Evolutionary conservation across 2,888 invertebrate genomes (phyloP).

Genomic region (Tanaodytes sp.): DNA sequence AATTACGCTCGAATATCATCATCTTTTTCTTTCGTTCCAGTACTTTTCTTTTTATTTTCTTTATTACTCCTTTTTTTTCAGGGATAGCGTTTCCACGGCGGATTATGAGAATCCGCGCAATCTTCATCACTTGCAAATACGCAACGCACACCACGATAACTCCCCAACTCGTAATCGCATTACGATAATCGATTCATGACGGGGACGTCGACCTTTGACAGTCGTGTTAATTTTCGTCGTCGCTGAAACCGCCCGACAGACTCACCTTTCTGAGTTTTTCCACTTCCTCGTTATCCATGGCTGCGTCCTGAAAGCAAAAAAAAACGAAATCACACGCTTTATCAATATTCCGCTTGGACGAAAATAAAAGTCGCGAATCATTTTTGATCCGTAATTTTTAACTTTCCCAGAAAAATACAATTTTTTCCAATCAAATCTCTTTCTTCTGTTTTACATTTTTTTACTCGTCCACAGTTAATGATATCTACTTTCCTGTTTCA

Average conservation of each 20-base stretch:
- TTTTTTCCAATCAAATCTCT: too few species aligned
- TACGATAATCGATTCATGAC: constrained; percentile 49
- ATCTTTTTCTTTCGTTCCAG: constrained; percentile 22
- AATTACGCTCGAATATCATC: constrained; percentile 43
- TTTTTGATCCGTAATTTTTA: too few species aligned
- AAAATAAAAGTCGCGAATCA: too few species aligned
- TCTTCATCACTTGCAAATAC: constrained; percentile 36
- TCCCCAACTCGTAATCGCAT: constrained; percentile 35
- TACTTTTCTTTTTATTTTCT: too few species aligned
- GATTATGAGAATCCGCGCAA: constrained; percentile 47
- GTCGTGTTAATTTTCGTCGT: constrained; percentile 18
- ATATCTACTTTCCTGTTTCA: too few species aligned
- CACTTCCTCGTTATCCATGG: constrained; percentile 43
- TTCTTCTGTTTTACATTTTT: too few species aligned
- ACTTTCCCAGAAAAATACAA: too few species aligned
- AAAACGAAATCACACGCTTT: too few species aligned
- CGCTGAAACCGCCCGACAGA: constrained; percentile 18
- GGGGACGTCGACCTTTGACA: constrained; percentile 35
- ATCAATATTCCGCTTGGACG: too few species aligned
- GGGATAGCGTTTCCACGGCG: constrained; percentile 31
- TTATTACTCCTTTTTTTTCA: constrained; percentile 7
- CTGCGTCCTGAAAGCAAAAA: constrained; percentile 42
- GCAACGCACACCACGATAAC: constrained; percentile 25
- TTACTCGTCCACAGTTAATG: too few species aligned
- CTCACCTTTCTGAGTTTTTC: constrained; percentile 51